Base-by-base conservation (phyloP, 2,888 invertebrate species). In the Zaprionus obscuricornis region DNA sequence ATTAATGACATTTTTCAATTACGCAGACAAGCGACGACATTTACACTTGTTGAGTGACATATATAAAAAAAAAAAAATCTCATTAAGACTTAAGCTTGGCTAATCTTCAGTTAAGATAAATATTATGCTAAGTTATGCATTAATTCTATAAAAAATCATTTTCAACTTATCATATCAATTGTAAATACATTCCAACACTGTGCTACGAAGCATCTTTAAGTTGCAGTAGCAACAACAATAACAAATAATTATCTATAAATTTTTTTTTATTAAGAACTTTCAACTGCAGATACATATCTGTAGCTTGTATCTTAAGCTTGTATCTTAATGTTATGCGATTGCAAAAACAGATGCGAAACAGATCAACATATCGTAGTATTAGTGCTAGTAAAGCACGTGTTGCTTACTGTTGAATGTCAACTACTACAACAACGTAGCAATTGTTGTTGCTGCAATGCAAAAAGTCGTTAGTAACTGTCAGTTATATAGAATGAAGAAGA, bases 1-100 rank as follows among this genome's bases (percentile, higher is more conserved):
- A 56, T 75, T 85, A 78, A 81, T 81, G 63, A 43, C 62, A 70
- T 75, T 81, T 83, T 81, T 83, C 79, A 83, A 85, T 83, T 85
- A 85, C 79, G 79, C 85, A 63, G 84, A 72, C 54, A 63, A 64
- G 8, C 65, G 62, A 37, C 66, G 85, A 83, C 85, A 81, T 81
- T 85, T 79, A 39, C 60, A 40, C 18, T 24, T n/a, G n/a, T n/a
- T n/a, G n/a, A n/a, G n/a, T n/a, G n/a, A n/a, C n/a, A n/a, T n/a
- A n/a, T n/a, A n/a, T n/a, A n/a, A n/a, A n/a, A n/a, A n/a, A n/a
- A n/a, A n/a, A n/a, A n/a, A n/a, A n/a, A n/a, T n/a, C n/a, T n/a
- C n/a, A n/a, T n/a, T n/a, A n/a, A n/a, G n/a, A n/a, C n/a, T n/a
- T n/a, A n/a, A n/a, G n/a, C n/a, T n/a, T n/a, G n/a, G n/a, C n/a